Evolutionary conservation across 1,140 invertebrate genomes (phyloP).

Genomic region (Cotesia glomerata): DNA sequence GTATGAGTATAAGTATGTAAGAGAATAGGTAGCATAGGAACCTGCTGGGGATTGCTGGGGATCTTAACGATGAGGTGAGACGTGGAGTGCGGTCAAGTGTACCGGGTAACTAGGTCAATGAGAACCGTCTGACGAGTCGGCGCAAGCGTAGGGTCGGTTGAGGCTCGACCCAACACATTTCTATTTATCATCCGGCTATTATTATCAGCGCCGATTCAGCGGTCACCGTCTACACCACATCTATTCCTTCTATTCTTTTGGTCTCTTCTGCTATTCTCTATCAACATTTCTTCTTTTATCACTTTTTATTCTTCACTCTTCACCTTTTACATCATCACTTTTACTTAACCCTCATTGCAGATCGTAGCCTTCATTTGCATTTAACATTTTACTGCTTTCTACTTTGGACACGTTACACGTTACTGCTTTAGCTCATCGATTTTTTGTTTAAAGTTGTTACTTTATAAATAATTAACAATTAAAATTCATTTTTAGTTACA

Average conservation of each 20-base stretch:
- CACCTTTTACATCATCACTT: background rate
- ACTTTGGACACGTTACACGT: background rate
- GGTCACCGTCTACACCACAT: background rate
- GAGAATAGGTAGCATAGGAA: background rate
- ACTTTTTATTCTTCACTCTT: background rate
- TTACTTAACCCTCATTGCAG: background rate
- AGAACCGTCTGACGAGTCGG: constrained; percentile 50
- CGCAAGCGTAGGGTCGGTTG: constrained; percentile 36
- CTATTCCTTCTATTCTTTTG: background rate
- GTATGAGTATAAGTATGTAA: no score
- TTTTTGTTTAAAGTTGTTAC: no score
- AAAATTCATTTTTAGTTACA: no score
- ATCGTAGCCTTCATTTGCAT: no score
- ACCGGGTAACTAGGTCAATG: constrained; percentile 62
- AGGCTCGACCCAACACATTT: background rate
- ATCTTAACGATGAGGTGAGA: constrained; percentile 29
- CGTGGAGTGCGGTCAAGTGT: constrained; percentile 60
- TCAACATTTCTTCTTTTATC: background rate
- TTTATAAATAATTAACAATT: no score
- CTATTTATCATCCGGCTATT: background rate
- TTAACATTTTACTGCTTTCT: background rate
- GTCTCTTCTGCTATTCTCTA: background rate
- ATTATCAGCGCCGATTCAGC: constrained; percentile 2
- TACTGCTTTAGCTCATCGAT: no score
- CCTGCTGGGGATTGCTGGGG: constrained; percentile 22